Evolutionary conservation across 2,113 vertebrate genomes (phyloP).

Genomic region (Willisornis vidua): DNA sequence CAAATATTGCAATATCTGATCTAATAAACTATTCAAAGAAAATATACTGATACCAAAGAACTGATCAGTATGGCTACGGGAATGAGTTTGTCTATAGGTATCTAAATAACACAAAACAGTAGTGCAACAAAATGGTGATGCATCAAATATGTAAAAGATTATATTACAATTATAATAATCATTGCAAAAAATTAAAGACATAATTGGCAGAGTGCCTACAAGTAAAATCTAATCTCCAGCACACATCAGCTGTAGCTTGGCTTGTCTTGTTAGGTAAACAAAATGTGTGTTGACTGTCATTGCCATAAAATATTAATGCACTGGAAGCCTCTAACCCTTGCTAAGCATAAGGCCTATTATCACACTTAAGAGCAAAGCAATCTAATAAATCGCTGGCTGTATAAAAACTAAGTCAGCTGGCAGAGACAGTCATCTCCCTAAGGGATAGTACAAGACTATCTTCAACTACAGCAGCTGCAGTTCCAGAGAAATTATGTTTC

Average conservation of each 20-base stretch:
- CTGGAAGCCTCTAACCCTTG: slow-evolving; percentile 85
- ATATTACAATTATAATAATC: slow-evolving; percentile 63
- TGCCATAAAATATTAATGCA: slow-evolving; percentile 86
- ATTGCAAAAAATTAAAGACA: slow-evolving; percentile 60
- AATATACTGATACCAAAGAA: rapidly evolving
- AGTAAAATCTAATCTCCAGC: slow-evolving; percentile 74
- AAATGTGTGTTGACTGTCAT: slow-evolving; percentile 84
- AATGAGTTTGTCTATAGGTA: neutral
- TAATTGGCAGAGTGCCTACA: slow-evolving; percentile 63
- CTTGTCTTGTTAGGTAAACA: slow-evolving; percentile 87
- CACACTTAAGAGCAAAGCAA: slow-evolving; percentile 85
- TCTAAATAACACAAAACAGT: neutral
- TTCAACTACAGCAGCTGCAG: slow-evolving; percentile 79
- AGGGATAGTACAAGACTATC: slow-evolving; percentile 82
- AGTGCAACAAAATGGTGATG: slow-evolving; percentile 4
- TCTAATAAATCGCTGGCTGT: slow-evolving; percentile 83
- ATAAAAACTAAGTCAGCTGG: slow-evolving; percentile 85
- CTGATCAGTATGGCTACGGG: neutral
- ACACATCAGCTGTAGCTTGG: slow-evolving; percentile 69
- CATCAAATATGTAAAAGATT: slow-evolving; percentile 65
- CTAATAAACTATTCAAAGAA: neutral
- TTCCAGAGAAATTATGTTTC: slow-evolving; percentile 78
- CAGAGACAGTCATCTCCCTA: slow-evolving; percentile 81
- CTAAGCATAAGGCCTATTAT: slow-evolving; percentile 87
- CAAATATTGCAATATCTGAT: neutral